phyloP scores from a whole-genome alignment of 1,140 invertebrate genomes.

The Asobara japonica region DNA sequence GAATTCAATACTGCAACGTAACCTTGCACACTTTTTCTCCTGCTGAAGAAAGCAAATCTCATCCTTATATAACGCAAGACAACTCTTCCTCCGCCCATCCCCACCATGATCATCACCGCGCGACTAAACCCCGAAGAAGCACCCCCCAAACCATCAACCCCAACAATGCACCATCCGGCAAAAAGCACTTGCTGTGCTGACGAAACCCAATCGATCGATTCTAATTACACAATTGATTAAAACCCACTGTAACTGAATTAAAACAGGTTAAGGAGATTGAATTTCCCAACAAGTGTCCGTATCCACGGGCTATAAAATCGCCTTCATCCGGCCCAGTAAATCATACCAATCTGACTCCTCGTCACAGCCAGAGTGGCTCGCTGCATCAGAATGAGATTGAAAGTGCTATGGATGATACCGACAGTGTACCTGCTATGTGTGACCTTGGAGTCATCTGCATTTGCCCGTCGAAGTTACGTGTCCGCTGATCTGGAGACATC shows the following conservation, averaged over 20 bases:
- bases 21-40: neutral
- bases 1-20: constrained; percentile 2
- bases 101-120: no score
- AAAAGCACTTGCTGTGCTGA: neutral
- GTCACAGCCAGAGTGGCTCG: neutral
- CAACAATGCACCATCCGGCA: no score
- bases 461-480: neutral
- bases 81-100: neutral
- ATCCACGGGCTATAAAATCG: neutral
- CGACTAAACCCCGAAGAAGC: no score
- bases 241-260: neutral
- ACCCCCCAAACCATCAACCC: no score
- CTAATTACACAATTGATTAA: neutral
- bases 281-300: constrained; percentile 5
- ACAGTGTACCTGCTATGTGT: neutral
- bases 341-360: neutral
- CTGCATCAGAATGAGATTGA: neutral
- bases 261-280: constrained; percentile 2
- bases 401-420: neutral
- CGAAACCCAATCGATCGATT: neutral
- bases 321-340: neutral
- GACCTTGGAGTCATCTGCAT: neutral
- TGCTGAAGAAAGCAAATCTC: no score
- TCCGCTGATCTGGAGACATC: constrained; percentile 21
- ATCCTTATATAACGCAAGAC: neutral